Evolutionary conservation across 2,888 invertebrate genomes (phyloP), one percentile per base, ranked within the genome.

Genomic region (Cephus spinipes): DNA sequence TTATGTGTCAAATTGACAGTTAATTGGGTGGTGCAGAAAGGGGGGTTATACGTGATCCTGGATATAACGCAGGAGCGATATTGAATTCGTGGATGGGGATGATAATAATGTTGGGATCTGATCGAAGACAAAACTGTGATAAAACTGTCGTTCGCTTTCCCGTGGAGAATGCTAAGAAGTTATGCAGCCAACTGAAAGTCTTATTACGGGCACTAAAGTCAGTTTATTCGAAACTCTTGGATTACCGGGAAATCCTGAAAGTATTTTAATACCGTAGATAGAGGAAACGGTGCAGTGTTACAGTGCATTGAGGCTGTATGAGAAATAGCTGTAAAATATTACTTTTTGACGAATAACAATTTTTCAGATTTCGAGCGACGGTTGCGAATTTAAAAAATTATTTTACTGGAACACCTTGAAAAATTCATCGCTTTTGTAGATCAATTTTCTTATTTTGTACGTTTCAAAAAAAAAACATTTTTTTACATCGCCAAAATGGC

Each of bases 71-170:
- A 80, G 85, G 86, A 85, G 87, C 83, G 87, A 88, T 87, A 87
- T 85, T 81, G 81, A 81, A 76, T 82, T 82, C 55, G 74, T 34
- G 79, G 73, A 23, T 2, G 6, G 23, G 55, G 23, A 6, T 23
- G 86, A 87, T 85, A 84, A 84, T 81, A 79, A 83, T 83, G 80
- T 85, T 84, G 83, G 81, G 85, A 85, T 85, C 83, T 80, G 83
- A 87, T 84, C 84, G 85, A 81, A 83, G 81, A 80, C 73, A 81
- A 84, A 85, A 88, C 85, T 86, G 83, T 85, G 88, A 85, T 89
- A 89, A 89, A 89, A 80, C 83, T 86, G 83, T 82, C 83, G 85
- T 85, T 82, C 79, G 80, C 82, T 78, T 79, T 79, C 74, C 78
- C 78, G 9, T 55, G 23, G 23, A 23, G 2, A 55, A 23, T 23